A percentile compares a stretch with the other conserved stretches of the same genome.
phyloP scores from a whole-genome alignment of 2,888 invertebrate genomes.

The Lutraria lutraria region DNA sequence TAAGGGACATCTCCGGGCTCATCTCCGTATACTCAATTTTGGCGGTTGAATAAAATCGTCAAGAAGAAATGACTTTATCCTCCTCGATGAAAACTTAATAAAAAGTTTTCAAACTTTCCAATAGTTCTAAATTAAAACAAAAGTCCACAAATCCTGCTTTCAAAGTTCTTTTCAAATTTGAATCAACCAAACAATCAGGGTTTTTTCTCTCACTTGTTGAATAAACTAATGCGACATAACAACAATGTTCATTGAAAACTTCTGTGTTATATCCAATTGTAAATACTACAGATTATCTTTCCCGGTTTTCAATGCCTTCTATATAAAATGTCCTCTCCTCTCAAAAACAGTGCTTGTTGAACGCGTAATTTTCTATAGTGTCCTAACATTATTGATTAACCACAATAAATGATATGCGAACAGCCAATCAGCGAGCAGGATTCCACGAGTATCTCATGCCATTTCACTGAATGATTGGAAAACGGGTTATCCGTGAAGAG shows the following conservation, averaged over 20 bases:
- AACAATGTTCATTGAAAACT: slow-evolving; percentile 68
- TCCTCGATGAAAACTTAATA: slow-evolving; percentile 38
- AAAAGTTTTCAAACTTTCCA: slow-evolving; percentile 44
- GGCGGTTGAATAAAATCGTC: slow-evolving; percentile 33
- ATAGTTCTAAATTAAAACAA: slow-evolving; percentile 29
- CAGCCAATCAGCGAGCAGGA: slow-evolving; percentile 77
- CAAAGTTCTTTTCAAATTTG: slow-evolving; percentile 31
- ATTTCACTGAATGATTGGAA: slow-evolving; percentile 64
- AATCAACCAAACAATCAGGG: slow-evolving; percentile 48
- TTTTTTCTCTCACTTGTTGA: slow-evolving; percentile 32
- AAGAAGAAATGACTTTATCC: slow-evolving; percentile 22
- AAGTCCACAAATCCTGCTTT: slow-evolving; percentile 32
- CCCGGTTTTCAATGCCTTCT: slow-evolving; percentile 68
- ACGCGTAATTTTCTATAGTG: slow-evolving; percentile 81
- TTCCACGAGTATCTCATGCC: slow-evolving; percentile 68
- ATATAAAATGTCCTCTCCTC: slow-evolving; percentile 75
- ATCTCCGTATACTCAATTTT: slow-evolving; percentile 68
- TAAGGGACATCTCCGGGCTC: slow-evolving; percentile 69
- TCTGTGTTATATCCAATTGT: slow-evolving; percentile 65
- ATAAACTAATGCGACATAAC: slow-evolving; percentile 38
- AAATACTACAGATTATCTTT: slow-evolving; percentile 66
- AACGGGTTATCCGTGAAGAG: slow-evolving; percentile 63
- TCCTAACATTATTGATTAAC: slow-evolving; percentile 78
- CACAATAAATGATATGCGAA: slow-evolving; percentile 75
- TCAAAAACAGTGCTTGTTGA: slow-evolving; percentile 79